Conservation (phyloP, 2,888 invertebrate genomes). For the Autographa gamma region DNA sequence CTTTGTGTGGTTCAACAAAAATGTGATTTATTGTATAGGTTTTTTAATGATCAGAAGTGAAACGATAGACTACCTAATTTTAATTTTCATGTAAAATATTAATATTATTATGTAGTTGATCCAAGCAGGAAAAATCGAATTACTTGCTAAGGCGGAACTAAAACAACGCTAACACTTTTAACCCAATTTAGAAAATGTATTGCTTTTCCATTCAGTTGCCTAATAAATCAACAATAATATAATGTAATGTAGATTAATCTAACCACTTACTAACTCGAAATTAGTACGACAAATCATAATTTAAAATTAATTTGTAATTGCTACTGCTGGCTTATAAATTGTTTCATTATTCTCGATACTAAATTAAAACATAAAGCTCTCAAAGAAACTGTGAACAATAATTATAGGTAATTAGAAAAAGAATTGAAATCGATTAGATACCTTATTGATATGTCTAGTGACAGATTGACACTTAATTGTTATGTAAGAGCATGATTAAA, state of each 20-base stretch:
- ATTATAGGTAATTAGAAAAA: constrained; percentile 8
- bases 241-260: constrained; percentile 31
- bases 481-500: neutral
- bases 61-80: no score
- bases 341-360: constrained; percentile 35
- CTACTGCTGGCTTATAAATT: constrained; percentile 45
- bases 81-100: no score
- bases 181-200: neutral
- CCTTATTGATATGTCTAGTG: neutral
- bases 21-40: neutral
- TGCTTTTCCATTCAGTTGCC: neutral
- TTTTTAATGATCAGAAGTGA: neutral
- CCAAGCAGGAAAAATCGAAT: no score
- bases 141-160: no score
- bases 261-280: constrained; percentile 32
- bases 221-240: constrained; percentile 26
- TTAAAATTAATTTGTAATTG: constrained; percentile 55
- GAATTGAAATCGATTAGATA: constrained; percentile 18
- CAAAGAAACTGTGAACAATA: constrained; percentile 10
- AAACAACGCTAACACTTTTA: no score
- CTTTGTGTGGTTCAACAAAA: neutral
- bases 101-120: no score
- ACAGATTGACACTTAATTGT: neutral
- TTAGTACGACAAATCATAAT: constrained; percentile 56
- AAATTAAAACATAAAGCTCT: constrained; percentile 45